phyloP scores from a whole-genome alignment of 64 coral and sea anemone species.

The Cladopsammia gracilis region DNA sequence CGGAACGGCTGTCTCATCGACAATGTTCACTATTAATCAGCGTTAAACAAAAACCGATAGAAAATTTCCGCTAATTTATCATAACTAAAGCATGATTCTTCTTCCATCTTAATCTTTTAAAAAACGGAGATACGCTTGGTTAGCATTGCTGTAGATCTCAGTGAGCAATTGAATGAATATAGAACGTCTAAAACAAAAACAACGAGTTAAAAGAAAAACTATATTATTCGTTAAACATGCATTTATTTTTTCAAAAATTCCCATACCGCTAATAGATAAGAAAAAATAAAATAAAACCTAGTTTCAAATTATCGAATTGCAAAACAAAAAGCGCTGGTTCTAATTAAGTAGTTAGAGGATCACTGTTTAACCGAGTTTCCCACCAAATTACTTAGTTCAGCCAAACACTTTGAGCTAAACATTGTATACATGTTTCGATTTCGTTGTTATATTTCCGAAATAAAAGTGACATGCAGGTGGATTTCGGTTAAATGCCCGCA shows the following conservation, averaged over 20 bases:
- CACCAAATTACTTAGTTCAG: conserved; percentile 28
- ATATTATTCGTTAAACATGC: conserved; percentile 18
- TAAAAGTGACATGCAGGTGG: background rate
- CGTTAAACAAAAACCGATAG: conserved; percentile 26
- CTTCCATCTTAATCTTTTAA: background rate
- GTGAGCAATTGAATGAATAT: background rate
- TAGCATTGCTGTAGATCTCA: background rate
- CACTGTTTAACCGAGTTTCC: conserved; percentile 21
- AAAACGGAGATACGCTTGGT: background rate
- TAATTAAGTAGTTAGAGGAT: conserved; percentile 44
- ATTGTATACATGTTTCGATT: conserved; percentile 1
- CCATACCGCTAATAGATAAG: conserved; percentile 15
- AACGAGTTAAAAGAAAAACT: background rate
- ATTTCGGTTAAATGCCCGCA: background rate
- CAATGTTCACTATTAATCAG: background rate
- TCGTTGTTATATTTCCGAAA: background rate
- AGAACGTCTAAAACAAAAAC: background rate
- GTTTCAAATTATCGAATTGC: conserved; percentile 28
- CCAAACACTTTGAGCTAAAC: background rate
- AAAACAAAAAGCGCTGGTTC: conserved; percentile 23
- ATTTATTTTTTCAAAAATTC: conserved; percentile 5
- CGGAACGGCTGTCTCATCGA: background rate
- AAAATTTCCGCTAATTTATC: conserved; percentile 26
- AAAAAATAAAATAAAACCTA: conserved; percentile 23
- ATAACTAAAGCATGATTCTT: conserved; percentile 2